Conservation (phyloP, 2,888 invertebrate species). For the Vannuccia rotundouncinata region DNA sequence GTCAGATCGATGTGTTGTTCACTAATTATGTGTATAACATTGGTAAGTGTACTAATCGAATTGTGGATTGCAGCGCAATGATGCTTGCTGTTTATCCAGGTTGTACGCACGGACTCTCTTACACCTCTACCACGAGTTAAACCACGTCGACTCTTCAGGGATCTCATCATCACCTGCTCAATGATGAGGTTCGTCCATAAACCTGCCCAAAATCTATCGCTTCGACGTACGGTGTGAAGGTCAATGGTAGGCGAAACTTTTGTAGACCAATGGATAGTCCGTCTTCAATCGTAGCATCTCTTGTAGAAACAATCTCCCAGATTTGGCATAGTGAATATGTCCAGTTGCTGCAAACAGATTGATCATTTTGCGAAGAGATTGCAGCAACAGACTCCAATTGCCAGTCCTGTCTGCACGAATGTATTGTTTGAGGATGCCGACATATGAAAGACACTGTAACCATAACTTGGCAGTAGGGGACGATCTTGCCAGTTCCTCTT, state of each 20-base stretch:
- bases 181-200: not conserved
- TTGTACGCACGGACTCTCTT: not conserved
- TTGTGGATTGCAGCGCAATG: not conserved
- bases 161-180: not conserved
- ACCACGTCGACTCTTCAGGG: not conserved
- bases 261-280: not conserved
- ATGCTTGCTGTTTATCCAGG: not conserved
- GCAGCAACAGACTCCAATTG: not conserved
- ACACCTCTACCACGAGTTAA: not conserved
- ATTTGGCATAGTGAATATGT: not conserved
- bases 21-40: not conserved
- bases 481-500: not conserved
- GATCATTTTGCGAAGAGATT: not conserved
- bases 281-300: not conserved
- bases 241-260: not conserved
- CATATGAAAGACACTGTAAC: not conserved
- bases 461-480: not conserved
- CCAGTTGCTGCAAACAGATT: slow-evolving; percentile 3
- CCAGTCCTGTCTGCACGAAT: not conserved
- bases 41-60: not conserved
- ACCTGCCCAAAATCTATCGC: slow-evolving; percentile 12
- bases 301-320: not conserved
- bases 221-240: not conserved
- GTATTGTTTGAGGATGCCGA: not conserved
- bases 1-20: not conserved